A percentile compares a stretch with the other conserved stretches of the same genome.
These are phyloP conservation scores for Ischnura elegans DNA, from an alignment of 2,888 invertebrate species.

Conservation along the genomic window DNA sequence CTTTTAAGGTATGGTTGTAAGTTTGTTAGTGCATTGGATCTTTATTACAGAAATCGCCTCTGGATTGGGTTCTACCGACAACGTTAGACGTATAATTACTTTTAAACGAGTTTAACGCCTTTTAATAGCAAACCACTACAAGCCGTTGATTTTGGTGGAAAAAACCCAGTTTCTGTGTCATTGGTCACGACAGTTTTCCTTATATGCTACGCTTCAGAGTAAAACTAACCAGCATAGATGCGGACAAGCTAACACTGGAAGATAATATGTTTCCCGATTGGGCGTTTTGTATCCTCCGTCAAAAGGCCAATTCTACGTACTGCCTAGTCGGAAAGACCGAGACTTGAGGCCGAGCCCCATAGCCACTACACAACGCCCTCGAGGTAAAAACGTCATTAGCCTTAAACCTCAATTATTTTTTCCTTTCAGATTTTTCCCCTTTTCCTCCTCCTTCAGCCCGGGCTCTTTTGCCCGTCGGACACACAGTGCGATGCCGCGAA, in stretches of 20 bases:
- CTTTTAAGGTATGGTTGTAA: no score
- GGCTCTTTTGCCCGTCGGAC: not conserved
- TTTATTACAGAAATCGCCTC: no score
- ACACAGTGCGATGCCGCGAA: not conserved
- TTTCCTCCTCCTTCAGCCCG: slow-evolving; percentile 25
- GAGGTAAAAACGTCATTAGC: slow-evolving; percentile 58
- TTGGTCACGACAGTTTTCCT: no score
- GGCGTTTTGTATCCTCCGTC: slow-evolving; percentile 5
- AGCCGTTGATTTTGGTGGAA: no score
- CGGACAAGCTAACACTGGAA: not conserved
- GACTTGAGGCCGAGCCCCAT: not conserved
- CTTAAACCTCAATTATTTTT: slow-evolving; percentile 61
- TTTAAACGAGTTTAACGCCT: no score
- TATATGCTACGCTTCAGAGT: no score
- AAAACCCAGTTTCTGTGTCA: no score
- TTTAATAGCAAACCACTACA: no score
- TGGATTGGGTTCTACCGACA: no score
- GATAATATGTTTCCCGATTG: not conserved
- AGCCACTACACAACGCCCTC: slow-evolving; percentile 37
- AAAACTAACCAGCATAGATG: no score
- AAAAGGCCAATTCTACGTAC: not conserved
- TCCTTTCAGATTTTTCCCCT: slow-evolving; percentile 53
- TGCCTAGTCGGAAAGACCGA: not conserved
- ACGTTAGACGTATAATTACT: no score
- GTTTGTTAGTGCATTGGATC: no score